Evolutionary conservation across 2,888 invertebrate genomes (phyloP).

Genomic region (Dynastes maya): DNA sequence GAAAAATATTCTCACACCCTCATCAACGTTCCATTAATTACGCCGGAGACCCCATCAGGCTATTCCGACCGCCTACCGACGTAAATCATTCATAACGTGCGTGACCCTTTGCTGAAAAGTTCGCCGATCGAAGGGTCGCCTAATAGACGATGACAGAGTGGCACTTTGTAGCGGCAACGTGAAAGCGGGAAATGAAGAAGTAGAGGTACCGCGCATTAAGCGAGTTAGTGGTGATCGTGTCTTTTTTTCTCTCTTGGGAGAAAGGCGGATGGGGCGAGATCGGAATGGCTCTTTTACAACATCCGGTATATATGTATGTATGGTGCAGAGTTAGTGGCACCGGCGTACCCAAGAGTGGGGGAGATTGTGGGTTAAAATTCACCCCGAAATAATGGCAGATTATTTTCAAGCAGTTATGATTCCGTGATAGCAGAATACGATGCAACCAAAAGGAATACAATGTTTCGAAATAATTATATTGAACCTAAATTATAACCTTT

Average conservation of each 20-base stretch:
- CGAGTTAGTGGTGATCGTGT: background rate
- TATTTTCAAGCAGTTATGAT: too few relatives aligned
- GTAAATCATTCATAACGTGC: slow-evolving; percentile 23
- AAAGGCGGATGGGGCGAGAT: background rate
- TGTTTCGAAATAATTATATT: too few relatives aligned
- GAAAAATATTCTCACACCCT: too few relatives aligned
- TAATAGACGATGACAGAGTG: slow-evolving; percentile 24
- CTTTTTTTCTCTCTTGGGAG: background rate
- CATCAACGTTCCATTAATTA: too few relatives aligned
- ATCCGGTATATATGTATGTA: background rate
- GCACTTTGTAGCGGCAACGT: slow-evolving; percentile 23
- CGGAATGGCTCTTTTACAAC: background rate
- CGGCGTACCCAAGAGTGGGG: too few relatives aligned
- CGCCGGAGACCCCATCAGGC: too few relatives aligned
- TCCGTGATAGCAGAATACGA: too few relatives aligned
- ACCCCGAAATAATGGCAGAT: too few relatives aligned
- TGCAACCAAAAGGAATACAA: too few relatives aligned
- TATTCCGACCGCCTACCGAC: background rate
- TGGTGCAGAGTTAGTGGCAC: too few relatives aligned
- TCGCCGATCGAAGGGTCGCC: background rate
- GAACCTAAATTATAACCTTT: too few relatives aligned
- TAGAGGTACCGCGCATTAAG: background rate
- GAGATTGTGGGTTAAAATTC: too few relatives aligned
- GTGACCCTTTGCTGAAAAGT: slow-evolving; percentile 7
- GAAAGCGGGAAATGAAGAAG: background rate